Base-by-base conservation (phyloP, 35 echinoderm and acorn worm genomes). In the Diadema setosum region DNA sequence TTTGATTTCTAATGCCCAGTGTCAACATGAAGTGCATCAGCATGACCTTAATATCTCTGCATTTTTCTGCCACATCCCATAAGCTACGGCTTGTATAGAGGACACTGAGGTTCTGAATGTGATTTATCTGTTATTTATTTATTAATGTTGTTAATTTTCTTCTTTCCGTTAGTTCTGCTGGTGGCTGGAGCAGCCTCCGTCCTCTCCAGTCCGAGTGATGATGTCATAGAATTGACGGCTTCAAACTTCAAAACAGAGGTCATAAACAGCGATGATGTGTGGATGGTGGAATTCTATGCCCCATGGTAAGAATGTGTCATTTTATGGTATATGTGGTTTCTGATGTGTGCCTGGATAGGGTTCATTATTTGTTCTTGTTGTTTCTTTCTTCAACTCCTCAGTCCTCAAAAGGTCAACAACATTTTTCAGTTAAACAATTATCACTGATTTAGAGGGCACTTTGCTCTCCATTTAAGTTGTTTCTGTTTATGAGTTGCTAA, bases 221-320 rank as follows among this genome's bases (percentile, higher is more conserved):
- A 97, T 88, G 95, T 97, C 18, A 64, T 97, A 84, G 83, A 93
- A 49, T 88, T 97, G 3, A 94, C 82, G 33, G 70, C 83, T 44
- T 45, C 56, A 21, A 93, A 90, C 21, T 97, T 97, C 46, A 74
- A 96, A 25, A 59, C 84, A 11, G 94, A 97, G 88, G 91, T 97
- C 45, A 18, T 97, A 7, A 94, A 94, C 17, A 81, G 95, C 85
- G 95, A 97, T 88, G 73, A 48, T 27, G 87, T 94, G 16, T 97
- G 95, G 95, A 29, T 97, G 24, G 91, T 97, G 20, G 95, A 97
- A 70, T 97, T 97, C 58, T 97, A 91, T 88, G 95, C 95, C 52
- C 95, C 95, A 67, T 97, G 95, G 95, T 97, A 88, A 94, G 95
- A n/a, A n/a, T n/a, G n/a, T n/a, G n/a, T n/a, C n/a, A 16, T 20